These are phyloP conservation scores for Chionoecetes opilio DNA, from an alignment of 1,140 invertebrate genomes.

Conservation along the genomic window DNA sequence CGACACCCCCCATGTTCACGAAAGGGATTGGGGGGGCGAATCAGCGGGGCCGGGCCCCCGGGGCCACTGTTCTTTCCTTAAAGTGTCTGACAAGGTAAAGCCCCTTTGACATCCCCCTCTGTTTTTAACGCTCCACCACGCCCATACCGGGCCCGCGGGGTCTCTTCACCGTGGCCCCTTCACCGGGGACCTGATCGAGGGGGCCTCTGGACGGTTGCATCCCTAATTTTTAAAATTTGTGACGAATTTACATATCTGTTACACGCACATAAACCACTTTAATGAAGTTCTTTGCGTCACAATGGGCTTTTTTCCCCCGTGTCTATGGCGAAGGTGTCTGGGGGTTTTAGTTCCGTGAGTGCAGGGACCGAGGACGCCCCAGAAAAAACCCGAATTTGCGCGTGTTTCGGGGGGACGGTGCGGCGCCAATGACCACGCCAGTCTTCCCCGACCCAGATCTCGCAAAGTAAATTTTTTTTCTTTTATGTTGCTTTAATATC, in stretches of 20 bases:
- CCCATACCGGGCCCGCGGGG: constrained; percentile 62
- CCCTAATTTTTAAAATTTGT: too few species aligned
- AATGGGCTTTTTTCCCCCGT: not conserved
- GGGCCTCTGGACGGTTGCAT: constrained; percentile 88
- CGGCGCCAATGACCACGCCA: constrained; percentile 95
- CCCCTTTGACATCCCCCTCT: constrained; percentile 90
- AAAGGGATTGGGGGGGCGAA: too few species aligned
- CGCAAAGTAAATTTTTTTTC: constrained; percentile 67
- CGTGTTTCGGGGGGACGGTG: constrained; percentile 90
- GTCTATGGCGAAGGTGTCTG: constrained; percentile 60
- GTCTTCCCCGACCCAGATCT: constrained; percentile 84
- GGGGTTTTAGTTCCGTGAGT: constrained; percentile 69
- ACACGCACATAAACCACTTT: too few species aligned
- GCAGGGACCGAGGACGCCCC: constrained; percentile 72
- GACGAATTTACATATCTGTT: too few species aligned
- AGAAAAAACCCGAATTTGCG: constrained; percentile 83
- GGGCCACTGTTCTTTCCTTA: constrained; percentile 90
- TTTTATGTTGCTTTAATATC: not conserved
- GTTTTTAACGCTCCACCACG: constrained; percentile 84
- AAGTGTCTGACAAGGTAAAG: constrained; percentile 90
- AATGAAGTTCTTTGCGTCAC: too few species aligned
- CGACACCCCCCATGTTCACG: too few species aligned
- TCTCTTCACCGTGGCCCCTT: constrained; percentile 91
- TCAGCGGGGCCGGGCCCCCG: too few species aligned
- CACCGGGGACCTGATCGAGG: constrained; percentile 89